Evolutionary conservation across 2,888 invertebrate species (phyloP).

Genomic region (Aricia artaxerxes): DNA sequence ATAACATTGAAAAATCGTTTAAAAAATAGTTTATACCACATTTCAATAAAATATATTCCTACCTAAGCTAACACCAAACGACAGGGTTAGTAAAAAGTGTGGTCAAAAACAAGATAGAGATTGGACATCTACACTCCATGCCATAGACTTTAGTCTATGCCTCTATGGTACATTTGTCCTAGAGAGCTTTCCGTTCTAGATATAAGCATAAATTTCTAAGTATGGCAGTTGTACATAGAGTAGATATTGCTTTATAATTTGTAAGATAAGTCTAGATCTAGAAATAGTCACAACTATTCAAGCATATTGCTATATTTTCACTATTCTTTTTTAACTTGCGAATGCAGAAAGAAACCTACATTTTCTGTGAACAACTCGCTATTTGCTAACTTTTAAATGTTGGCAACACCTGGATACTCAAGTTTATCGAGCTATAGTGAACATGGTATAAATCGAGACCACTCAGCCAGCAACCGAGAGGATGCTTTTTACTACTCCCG

Average conservation of each 20-base stretch:
- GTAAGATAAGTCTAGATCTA: not conserved
- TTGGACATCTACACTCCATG: not conserved
- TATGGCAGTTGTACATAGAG: conserved; percentile 13
- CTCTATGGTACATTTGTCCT: not conserved
- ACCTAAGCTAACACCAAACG: conserved; percentile 41
- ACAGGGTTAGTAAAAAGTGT: conserved; percentile 33
- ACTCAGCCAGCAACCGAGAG: conserved; percentile 5
- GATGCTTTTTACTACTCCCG: conserved; percentile 13
- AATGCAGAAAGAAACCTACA: not conserved
- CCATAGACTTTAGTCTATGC: not conserved
- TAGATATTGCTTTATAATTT: conserved; percentile 15
- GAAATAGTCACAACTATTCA: conserved; percentile 1
- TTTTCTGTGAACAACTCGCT: not conserved
- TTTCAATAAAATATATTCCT: conserved; percentile 40
- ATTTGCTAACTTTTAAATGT: not conserved
- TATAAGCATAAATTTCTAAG: not conserved
- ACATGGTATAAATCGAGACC: not conserved
- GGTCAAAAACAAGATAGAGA: conserved; percentile 11
- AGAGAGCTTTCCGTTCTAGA: not conserved
- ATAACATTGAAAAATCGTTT: conserved; percentile 54
- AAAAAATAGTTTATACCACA: conserved; percentile 52
- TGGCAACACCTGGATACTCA: not conserved
- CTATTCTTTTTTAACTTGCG: not conserved
- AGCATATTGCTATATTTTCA: not conserved
- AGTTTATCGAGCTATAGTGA: not conserved